Evolutionary conservation across 1,140 invertebrate species (phyloP), one percentile per base, ranked within the genome.

Genomic region (Eriosoma lanigerum): DNA sequence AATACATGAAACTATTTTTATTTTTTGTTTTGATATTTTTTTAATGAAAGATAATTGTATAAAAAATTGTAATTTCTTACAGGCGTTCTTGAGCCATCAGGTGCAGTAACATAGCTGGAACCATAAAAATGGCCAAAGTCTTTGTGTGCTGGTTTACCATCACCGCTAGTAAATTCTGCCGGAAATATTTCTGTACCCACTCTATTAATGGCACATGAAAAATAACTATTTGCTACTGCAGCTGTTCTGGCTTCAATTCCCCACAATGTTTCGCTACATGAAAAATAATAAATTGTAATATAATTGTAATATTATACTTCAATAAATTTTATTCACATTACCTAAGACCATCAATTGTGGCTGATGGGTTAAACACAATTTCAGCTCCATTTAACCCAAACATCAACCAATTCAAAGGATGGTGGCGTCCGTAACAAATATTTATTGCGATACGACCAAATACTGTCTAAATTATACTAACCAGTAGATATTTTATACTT

Each of bases 291-390:
- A 58, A 21, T 29, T 76, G 3, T 21, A 70, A 48, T 50, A 50
- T 19, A 72, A 15, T 72, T 70, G 0, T 19, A 19, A 3, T 52
- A 52, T 50, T 72, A 1, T n/a, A 26, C 10, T 66, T 19, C 8
- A 46, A 29, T 3, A 62, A 2, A 54, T 26, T 70, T 10, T 56
- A 19, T 62, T 80, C 17, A 66, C 80, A 15, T 54, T 84, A 90
- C 90, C 90, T 91, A 12, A 92, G 85, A 21, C 85, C 87, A 52
- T 88, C 89, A 68, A 96, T 92, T 17, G 97, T 99, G n/a, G 98
- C 98, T 8, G 96, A 97, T 24, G 98, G 98, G 88, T 99, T 99
- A 85, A 99, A 99, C 0, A 99, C 97, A 81, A 99, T 97, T 89
- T 99, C 97, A n/a, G 97, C 97, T 50, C 96, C 96, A 88, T 99